Evolutionary conservation across 2,888 invertebrate species (phyloP), one percentile per base, ranked within the genome.

Genomic region (Congeria kusceri): DNA sequence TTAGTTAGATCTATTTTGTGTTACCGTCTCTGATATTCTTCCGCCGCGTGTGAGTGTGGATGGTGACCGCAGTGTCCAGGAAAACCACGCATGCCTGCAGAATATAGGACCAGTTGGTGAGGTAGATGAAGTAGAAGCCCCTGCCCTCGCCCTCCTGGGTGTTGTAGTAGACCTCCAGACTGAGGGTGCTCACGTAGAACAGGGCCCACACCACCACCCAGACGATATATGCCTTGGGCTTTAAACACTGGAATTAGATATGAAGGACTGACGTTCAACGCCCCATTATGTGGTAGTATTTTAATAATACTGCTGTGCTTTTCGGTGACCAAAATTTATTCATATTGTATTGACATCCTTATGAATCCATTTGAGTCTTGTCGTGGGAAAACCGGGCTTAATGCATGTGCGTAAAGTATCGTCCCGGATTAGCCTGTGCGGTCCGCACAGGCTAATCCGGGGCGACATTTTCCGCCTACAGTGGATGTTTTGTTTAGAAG

Each of bases 81-180:
- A 77, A 32, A 5, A 77, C 61, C 49, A 39, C 25, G 11, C 25
- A 27, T 7, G 72, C 61, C 47, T 85, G 75, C 0, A 82, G 15
- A 11, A 83, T 44, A 62, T 85, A 87, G 9, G 85, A 77, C 47
- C 67, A 67, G 74, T 87, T 87, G 9, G 87, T 85, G 3, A 87
- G 80, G 47, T 76, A 85, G 9, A 77, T 75, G n/a, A 87, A 75
- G 39, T 70, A 80, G 29, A 57, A 25, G 1, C 39, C 13, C 39
- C 39, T 39, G 39, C 1, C 39, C 1, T 25, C 73, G 7, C 70
- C 73, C 3, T 32, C 29, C 20, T 68, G 61, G 25, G 20, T 47
- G 20, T 74, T 67, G 74, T 80, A 74, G 49, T 78, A 72, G 23
- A 75, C 62, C 23, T 80, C 80, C 27, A 85, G 63, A 23, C 56